Evolutionary conservation across 2,113 vertebrate species (phyloP), one percentile per base, ranked within the genome.

Genomic region (Megaceryle torquata): DNA sequence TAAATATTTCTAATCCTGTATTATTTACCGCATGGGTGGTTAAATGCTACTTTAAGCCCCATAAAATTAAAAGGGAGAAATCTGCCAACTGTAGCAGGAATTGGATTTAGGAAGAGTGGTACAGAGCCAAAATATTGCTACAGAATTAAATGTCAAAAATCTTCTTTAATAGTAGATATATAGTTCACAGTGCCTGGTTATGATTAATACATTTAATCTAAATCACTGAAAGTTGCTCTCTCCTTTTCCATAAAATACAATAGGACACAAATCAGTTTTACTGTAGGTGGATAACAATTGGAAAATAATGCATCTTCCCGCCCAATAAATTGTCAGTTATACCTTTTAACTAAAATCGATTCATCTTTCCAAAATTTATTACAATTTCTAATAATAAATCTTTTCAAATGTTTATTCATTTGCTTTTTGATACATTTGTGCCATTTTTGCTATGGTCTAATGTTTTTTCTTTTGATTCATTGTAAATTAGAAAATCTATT

Each of bases 261-360:
- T 99, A 98, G 98, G 99, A 99, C 99, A 99, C 99, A 99, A 99
- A 99, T 99, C 99, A 99, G 98, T 99, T 99, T 99, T 99, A 99
- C 98, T 99, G 98, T 98, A 98, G 98, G 98, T 98, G 98, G 99
- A 99, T 99, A 99, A 99, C 99, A 99, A 99, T 99, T 98, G 99
- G 99, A 99, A 99, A 99, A 99, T 99, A 99, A 99, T 99, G 99
- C 99, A 99, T 99, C 99, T 99, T 99, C 99, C 98, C 98, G 97
- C 99, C 98, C 98, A 98, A 99, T 99, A 99, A 99, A 99, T 99
- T 99, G 99, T 99, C 99, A 99, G 98, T 98, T 99, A 99, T 99
- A 99, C 98, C 98, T 99, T 98, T 99, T 99, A 99, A 99, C 99
- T 99, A 99, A 99, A 99, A 99, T 99, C 99, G 98, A 99, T 99